Conservation (phyloP, 2,113 vertebrate genomes). For the western clawed frog (Xenopus tropicalis) region UCB_Xtro_10.0 CM004451.2:25071501-25072000, state of each 20-base stretch:
- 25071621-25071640: conserved; percentile 58
- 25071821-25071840: not conserved
- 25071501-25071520: conserved; percentile 55
- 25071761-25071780: too few species aligned
- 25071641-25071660: conserved; percentile 59
- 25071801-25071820: not conserved
- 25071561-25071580: conserved; percentile 69
- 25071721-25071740: too few species aligned
- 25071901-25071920: too few species aligned
- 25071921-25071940: too few species aligned
- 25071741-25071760: too few species aligned
- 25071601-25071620: conserved; percentile 50
- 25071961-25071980: too few species aligned
- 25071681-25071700: conserved; percentile 84
- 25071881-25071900: too few species aligned
- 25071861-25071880: not conserved
- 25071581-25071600: conserved; percentile 85
- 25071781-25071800: not conserved
- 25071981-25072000: too few species aligned
- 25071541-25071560: conserved; percentile 60
- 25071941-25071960: too few species aligned
- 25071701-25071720: too few species aligned
- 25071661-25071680: conserved; percentile 57
- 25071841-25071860: not conserved
- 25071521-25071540: conserved; percentile 13